Conservation (phyloP, 2,888 invertebrate species). For the Chrysotoxum bicinctum region DNA sequence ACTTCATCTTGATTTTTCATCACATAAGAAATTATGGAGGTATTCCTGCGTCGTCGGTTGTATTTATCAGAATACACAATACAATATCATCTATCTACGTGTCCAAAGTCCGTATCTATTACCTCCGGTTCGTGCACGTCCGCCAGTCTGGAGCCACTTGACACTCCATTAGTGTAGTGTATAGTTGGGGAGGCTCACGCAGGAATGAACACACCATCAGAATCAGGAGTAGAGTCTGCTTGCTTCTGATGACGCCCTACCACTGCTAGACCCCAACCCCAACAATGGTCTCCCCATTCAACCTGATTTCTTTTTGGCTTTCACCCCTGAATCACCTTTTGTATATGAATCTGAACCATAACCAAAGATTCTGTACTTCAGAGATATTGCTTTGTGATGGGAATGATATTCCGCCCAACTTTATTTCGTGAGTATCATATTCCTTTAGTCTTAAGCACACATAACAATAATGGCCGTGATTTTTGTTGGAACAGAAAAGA, state of each 20-base stretch:
- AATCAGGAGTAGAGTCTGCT: slow-evolving; percentile 32
- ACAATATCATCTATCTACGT: slow-evolving; percentile 71
- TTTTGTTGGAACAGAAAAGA: slow-evolving; percentile 26
- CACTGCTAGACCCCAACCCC: slow-evolving; percentile 2
- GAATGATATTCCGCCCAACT: slow-evolving; percentile 48
- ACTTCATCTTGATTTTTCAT: slow-evolving; percentile 26
- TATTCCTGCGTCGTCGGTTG: slow-evolving; percentile 4
- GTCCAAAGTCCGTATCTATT: slow-evolving; percentile 69
- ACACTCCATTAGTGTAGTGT: slow-evolving; percentile 66
- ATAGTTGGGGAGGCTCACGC: slow-evolving; percentile 69
- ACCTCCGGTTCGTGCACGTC: slow-evolving; percentile 70
- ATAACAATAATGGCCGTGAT: slow-evolving; percentile 60
- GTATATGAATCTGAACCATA: slow-evolving; percentile 59
- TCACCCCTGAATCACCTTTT: slow-evolving; percentile 66
- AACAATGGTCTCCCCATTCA: slow-evolving; percentile 12
- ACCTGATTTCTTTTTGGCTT: slow-evolving; percentile 47
- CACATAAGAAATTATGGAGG: slow-evolving; percentile 36
- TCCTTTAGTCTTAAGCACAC: slow-evolving; percentile 56
- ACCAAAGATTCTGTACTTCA: slow-evolving; percentile 57
- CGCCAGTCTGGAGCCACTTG: slow-evolving; percentile 73
- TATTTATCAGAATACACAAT: slow-evolving; percentile 50
- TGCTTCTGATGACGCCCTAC: slow-evolving; percentile 14
- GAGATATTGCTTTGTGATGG: slow-evolving; percentile 40
- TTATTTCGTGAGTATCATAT: slow-evolving; percentile 58
- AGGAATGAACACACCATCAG: slow-evolving; percentile 65